phyloP scores from a whole-genome alignment of 2,797 vertebrate genomes.

The Poeciliopsis presidionis region DNA sequence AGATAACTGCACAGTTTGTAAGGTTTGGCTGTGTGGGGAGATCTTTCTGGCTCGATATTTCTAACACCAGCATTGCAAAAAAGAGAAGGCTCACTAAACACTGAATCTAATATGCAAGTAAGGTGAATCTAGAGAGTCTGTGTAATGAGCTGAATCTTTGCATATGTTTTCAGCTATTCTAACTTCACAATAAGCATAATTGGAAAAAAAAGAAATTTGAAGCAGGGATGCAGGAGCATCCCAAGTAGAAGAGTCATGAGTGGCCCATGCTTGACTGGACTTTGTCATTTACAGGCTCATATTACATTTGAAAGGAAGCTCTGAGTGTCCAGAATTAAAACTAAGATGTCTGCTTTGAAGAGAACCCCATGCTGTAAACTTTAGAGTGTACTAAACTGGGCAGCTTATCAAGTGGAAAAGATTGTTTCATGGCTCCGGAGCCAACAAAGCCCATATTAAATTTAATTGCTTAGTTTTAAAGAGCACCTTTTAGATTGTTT shows the following conservation, averaged over 20 bases:
- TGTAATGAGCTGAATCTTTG: conserved; percentile 1
- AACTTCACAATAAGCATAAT: conserved; percentile 18
- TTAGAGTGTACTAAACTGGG: neutral
- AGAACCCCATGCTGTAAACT: neutral
- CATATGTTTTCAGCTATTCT: conserved; percentile 29
- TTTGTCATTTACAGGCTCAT: conserved; percentile 33
- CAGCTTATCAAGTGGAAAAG: neutral
- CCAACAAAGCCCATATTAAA: neutral
- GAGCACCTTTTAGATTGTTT: neutral
- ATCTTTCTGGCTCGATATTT: neutral
- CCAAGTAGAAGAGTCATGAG: conserved; percentile 35
- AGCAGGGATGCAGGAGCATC: conserved; percentile 19
- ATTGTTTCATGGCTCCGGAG: neutral
- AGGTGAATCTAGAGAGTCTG: conserved; percentile 1
- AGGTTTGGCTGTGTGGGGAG: neutral
- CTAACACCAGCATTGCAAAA: neutral
- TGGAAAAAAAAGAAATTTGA: conserved; percentile 27
- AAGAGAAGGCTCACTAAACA: neutral
- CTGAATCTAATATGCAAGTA: conserved; percentile 1
- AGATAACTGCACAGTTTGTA: conserved; percentile 5
- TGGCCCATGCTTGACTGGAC: conserved; percentile 30
- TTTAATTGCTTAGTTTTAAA: neutral
- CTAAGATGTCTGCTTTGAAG: neutral
- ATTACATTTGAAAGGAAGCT: conserved; percentile 9
- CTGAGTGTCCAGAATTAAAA: neutral